Evolutionary conservation across 2,797 vertebrate genomes (phyloP).

Genomic region (Arrhamphus sclerolepis): DNA sequence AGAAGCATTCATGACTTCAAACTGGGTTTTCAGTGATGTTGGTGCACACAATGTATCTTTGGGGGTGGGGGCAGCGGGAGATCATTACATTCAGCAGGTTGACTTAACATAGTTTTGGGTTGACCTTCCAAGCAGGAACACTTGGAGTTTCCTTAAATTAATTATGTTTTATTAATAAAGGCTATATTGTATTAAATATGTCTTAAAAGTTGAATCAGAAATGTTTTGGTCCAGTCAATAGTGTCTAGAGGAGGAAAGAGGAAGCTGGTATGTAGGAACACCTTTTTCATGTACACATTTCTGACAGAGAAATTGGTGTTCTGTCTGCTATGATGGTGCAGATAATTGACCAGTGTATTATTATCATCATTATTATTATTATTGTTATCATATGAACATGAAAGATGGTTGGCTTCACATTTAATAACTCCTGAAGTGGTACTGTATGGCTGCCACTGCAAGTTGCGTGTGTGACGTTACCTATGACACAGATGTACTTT

Average conservation of each 20-base stretch:
- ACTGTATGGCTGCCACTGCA: conserved; percentile 55
- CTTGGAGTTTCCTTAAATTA: conserved; percentile 38
- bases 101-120: conserved; percentile 40
- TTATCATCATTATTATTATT: conserved; percentile 19
- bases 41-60: conserved; percentile 56
- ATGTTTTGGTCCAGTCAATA: conserved; percentile 31
- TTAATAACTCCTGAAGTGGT: conserved; percentile 43
- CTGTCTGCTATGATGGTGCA: conserved; percentile 22
- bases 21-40: conserved; percentile 56
- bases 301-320: conserved; percentile 32
- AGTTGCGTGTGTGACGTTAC: conserved; percentile 49
- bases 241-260: conserved; percentile 20
- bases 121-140: conserved; percentile 47
- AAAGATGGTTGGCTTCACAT: conserved; percentile 51
- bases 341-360: conserved; percentile 43
- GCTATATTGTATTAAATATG: conserved; percentile 50
- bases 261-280: conserved; percentile 35
- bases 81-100: conserved; percentile 47
- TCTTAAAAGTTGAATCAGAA: conserved; percentile 49
- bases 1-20: conserved; percentile 43
- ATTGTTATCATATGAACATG: conserved; percentile 44
- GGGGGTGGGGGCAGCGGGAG: conserved; percentile 21
- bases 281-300: conserved; percentile 51
- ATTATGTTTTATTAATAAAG: conserved; percentile 59
- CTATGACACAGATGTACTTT: conserved; percentile 65